phyloP scores from a whole-genome alignment of 2,797 vertebrate genomes.

The Geotria australis region DNA sequence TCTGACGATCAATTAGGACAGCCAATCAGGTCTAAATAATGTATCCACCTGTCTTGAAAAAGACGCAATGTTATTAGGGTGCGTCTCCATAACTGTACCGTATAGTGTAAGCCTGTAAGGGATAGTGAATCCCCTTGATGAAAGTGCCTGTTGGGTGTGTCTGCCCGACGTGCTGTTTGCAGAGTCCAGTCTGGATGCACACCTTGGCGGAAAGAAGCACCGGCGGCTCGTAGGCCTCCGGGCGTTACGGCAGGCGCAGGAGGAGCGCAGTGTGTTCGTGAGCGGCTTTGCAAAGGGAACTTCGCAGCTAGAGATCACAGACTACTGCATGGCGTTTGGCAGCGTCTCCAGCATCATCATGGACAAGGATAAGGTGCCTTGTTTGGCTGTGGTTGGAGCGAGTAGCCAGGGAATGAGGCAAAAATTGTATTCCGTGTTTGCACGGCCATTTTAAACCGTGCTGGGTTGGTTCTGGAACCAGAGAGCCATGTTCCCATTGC shows the following conservation, averaged over 20 bases:
- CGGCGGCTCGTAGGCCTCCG: constrained; percentile 22
- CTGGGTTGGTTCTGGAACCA: no score
- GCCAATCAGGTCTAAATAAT: no score
- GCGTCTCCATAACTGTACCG: no score
- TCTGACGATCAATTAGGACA: no score
- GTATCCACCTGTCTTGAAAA: no score
- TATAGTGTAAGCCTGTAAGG: no score
- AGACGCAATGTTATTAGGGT: no score
- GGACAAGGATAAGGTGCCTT: constrained; percentile 54
- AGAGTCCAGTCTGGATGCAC: constrained; percentile 36
- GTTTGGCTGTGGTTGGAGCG: background rate
- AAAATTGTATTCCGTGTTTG: background rate
- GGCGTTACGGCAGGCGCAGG: constrained; percentile 22
- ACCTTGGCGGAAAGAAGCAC: constrained; percentile 43
- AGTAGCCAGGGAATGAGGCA: no score
- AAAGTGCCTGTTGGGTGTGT: no score
- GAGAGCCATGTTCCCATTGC: no score
- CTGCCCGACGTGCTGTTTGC: background rate
- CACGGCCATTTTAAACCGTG: background rate
- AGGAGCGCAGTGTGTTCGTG: constrained; percentile 46
- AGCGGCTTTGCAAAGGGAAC: constrained; percentile 32
- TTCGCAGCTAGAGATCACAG: constrained; percentile 15
- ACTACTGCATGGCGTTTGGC: constrained; percentile 38
- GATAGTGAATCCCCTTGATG: no score
- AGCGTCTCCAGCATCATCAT: constrained; percentile 32